phyloP scores from a whole-genome alignment of 2,113 vertebrate genomes.

The Leptosomus discolor region DNA sequence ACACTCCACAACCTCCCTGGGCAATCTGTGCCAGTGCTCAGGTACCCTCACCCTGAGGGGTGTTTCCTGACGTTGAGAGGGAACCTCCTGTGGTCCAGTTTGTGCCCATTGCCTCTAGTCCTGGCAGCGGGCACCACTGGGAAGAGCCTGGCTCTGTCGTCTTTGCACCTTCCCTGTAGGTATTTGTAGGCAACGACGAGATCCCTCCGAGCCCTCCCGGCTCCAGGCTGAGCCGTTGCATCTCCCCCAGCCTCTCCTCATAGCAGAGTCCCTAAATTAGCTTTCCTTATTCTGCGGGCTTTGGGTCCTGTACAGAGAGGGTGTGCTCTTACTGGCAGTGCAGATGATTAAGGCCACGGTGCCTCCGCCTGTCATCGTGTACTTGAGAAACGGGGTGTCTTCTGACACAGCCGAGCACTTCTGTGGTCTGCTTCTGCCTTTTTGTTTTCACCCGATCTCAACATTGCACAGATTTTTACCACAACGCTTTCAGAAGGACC shows the following conservation, averaged over 20 bases:
- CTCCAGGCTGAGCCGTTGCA: background rate
- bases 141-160: no score
- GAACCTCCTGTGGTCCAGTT: no score
- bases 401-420: background rate
- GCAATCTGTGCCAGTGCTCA: no score
- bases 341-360: background rate
- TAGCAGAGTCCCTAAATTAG: no score
- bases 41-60: no score
- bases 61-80: no score
- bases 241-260: background rate
- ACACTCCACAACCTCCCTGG: no score
- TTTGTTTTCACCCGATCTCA: background rate
- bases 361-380: background rate
- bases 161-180: background rate
- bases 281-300: background rate
- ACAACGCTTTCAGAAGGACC: background rate
- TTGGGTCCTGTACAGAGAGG: background rate
- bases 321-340: fast-evolving
- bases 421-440: background rate
- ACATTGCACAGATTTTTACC: background rate
- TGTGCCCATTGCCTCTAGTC: no score
- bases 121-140: no score
- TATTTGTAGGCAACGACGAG: no score
- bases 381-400: background rate
- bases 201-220: background rate